Percentiles rank a stretch among this genome's conserved stretches.
Evolutionary conservation across 2,113 vertebrate genomes (phyloP).

Genomic region (Chaetodon trifascialis): DNA sequence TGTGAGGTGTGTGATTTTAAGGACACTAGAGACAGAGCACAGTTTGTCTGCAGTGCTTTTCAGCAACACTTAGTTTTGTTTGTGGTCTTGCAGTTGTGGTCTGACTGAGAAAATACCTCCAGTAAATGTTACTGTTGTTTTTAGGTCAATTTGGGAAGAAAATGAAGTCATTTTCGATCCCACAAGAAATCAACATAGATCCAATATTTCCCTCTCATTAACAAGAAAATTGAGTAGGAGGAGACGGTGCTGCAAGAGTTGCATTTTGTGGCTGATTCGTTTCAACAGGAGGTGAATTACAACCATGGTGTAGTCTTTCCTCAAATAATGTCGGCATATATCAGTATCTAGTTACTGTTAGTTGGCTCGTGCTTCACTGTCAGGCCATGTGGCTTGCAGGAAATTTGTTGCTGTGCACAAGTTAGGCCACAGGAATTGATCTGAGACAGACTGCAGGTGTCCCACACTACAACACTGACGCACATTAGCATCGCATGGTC

Average conservation of each 20-base stretch:
- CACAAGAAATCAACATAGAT: slow-evolving; percentile 67
- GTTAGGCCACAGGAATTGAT: slow-evolving; percentile 58
- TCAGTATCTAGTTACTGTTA: slow-evolving; percentile 67
- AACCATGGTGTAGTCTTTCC: slow-evolving; percentile 46
- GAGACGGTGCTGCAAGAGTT: slow-evolving; percentile 50
- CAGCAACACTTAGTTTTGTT: slow-evolving; percentile 67
- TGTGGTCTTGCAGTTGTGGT: slow-evolving; percentile 63
- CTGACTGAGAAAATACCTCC: slow-evolving; percentile 63
- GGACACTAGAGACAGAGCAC: slow-evolving; percentile 41
- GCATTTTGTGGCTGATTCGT: slow-evolving; percentile 66
- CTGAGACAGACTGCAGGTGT: slow-evolving; percentile 50
- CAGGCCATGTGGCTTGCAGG: slow-evolving; percentile 46
- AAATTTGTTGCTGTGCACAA: slow-evolving; percentile 57
- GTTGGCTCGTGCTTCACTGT: slow-evolving; percentile 48
- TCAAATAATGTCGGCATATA: slow-evolving; percentile 50
- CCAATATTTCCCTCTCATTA: slow-evolving; percentile 72
- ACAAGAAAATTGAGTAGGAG: slow-evolving; percentile 50
- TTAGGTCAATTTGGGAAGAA: slow-evolving; percentile 67
- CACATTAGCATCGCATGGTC: slow-evolving; percentile 22
- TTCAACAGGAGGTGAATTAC: slow-evolving; percentile 65
- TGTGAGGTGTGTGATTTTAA: slow-evolving; percentile 13
- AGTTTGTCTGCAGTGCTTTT: slow-evolving; percentile 56
- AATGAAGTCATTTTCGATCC: slow-evolving; percentile 73
- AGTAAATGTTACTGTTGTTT: slow-evolving; percentile 67
- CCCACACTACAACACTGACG: background rate